Base-by-base conservation (phyloP, 2,888 invertebrate genomes). In the Andrena marginata region DNA sequence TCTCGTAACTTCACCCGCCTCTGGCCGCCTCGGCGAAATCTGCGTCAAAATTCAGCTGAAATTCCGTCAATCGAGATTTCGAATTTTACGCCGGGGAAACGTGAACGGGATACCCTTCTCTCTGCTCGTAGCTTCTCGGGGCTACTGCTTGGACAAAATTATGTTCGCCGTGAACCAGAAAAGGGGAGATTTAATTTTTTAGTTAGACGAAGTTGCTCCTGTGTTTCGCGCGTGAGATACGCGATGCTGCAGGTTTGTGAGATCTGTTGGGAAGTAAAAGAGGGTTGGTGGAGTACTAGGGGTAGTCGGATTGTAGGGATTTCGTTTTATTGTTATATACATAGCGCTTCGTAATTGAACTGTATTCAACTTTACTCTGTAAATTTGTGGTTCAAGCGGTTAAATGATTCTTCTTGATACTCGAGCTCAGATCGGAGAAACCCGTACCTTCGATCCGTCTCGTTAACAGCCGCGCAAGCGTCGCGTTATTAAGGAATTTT, bases 401-500 rank as follows among this genome's bases (percentile, higher is more conserved):
- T 72, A 48, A 59, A 72, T 51, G 60, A 49, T 48, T 20, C 23
- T 48, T 26, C 60, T 64, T 49, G 64, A 72, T 72, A 65, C 56
- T 60, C 31, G 59, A 60, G 63, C 20, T 20, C 71, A 77, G 63
- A 48, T 77, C 63, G 42, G 4, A 20, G 29, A 54, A 33, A 33
- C 20, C 7, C 33, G 51, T 29, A n/a, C 31, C 67, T 49, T 54
- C 62, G 49, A 74, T 68, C 62, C 67, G 26, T 54, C 33, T 31
- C 54, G 67, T 13, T 68, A 51, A 68, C 10, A 68, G 6, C 29
- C n/a, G 31, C 49, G 29, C 59, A 29, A 75, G 20, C 56, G 68
- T 59, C 20, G 16, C 35, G n/a, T 64, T 76, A 65, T 80, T 64
- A 76, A 70, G 59, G 65, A 69, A 76, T 75, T 63, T 63, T 79